These are phyloP conservation scores for Carabus problematicus DNA, from an alignment of 2,888 invertebrate species.

Conservation along the genomic window DNA sequence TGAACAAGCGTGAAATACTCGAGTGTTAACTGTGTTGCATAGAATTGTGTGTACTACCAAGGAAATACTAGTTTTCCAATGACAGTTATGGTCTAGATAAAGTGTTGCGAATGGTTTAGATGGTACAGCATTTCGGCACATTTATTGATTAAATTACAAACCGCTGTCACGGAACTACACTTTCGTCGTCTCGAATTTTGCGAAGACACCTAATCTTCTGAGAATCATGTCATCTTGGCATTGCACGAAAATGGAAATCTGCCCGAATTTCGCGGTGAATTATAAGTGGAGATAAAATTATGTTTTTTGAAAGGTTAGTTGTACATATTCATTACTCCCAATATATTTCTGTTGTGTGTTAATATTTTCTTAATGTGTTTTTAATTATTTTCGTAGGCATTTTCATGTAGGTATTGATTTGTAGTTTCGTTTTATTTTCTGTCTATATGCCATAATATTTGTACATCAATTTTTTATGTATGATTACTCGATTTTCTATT, in stretches of 20 bases:
- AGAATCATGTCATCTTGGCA: too few relatives aligned
- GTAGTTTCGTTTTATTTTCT: neutral
- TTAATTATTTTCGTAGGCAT: slow-evolving; percentile 9
- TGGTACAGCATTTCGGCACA: too few relatives aligned
- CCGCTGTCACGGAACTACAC: neutral
- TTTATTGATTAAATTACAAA: slow-evolving; percentile 1
- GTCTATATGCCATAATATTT: too few relatives aligned
- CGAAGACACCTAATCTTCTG: neutral
- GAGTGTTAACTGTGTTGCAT: neutral
- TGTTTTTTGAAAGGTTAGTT: slow-evolving; percentile 18
- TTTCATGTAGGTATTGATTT: slow-evolving; percentile 2
- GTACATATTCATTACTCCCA: neutral
- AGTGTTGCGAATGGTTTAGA: too few relatives aligned
- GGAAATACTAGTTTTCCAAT: too few relatives aligned
- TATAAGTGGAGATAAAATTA: slow-evolving; percentile 23
- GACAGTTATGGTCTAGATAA: too few relatives aligned
- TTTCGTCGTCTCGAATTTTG: neutral
- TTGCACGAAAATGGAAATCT: too few relatives aligned
- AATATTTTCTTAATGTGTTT: slow-evolving; percentile 24
- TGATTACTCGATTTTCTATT: neutral
- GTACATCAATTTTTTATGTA: neutral
- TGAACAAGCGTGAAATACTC: neutral
- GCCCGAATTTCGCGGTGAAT: neutral
- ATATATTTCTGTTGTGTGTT: slow-evolving; percentile 3
- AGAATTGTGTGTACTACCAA: too few relatives aligned